Evolutionary conservation across 2,113 vertebrate species (phyloP).

Genomic region (Neodon shergylaensis): DNA sequence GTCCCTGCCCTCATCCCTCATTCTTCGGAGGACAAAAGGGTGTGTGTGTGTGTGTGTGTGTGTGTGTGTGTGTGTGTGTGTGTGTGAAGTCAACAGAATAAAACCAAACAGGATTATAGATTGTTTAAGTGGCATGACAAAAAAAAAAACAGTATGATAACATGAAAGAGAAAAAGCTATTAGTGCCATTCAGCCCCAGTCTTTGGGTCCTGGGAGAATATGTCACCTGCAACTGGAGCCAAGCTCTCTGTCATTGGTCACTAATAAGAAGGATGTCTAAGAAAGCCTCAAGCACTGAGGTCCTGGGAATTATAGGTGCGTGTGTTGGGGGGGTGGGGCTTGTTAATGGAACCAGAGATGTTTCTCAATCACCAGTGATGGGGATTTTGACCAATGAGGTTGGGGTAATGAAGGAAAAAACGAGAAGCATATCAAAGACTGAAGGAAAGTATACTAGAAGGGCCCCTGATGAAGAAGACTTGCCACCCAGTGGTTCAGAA

Average conservation of each 20-base stretch:
- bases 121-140: background rate
- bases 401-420: background rate
- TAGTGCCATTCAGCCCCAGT: background rate
- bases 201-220: background rate
- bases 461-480: background rate
- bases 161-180: background rate
- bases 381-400: background rate
- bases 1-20: background rate
- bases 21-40: background rate
- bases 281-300: background rate
- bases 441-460: background rate
- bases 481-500: background rate
- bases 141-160: background rate
- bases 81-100: background rate
- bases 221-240: background rate
- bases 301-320: background rate
- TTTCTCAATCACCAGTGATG: background rate
- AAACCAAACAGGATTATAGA: background rate
- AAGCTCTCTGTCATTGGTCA: background rate
- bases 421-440: fast-evolving
- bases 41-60: background rate
- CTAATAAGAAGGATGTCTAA: fast-evolving
- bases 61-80: background rate
- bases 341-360: background rate
- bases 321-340: background rate